phyloP scores from a whole-genome alignment of 2,797 vertebrate species.

The Lacerta agilis region DNA sequence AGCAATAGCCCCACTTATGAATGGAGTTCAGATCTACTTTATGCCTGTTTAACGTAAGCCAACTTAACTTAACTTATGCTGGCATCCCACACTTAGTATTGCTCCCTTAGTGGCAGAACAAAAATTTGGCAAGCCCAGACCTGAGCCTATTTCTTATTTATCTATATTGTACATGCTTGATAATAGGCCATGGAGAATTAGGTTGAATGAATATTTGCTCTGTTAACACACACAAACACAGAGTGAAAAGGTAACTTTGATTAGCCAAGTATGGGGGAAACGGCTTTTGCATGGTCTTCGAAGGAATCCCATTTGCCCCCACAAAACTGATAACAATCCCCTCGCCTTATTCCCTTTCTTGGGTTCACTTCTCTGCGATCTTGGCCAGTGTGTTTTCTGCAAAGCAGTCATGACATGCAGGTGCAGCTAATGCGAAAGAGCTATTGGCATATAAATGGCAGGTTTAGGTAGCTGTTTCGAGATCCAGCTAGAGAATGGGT shows the following conservation, averaged over 20 bases:
- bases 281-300: neutral
- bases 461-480: neutral
- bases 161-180: neutral
- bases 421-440: neutral
- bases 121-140: neutral
- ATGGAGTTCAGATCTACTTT: too few species aligned
- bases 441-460: neutral
- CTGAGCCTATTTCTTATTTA: neutral
- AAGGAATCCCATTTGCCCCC: neutral
- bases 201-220: neutral
- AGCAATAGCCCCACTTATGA: too few species aligned
- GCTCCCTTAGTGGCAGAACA: neutral
- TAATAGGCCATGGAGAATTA: neutral
- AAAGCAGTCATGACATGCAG: neutral
- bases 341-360: neutral
- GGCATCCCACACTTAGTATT: too few species aligned
- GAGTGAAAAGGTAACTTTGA: neutral
- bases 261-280: accelerated
- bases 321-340: neutral
- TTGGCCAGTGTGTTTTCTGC: neutral
- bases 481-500: too few species aligned
- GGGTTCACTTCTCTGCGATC: neutral
- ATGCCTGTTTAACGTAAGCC: too few species aligned
- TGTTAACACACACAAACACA: neutral
- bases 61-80: too few species aligned